phyloP scores from a whole-genome alignment of 2,113 vertebrate species.

The Cyprinodon tularosa region DNA sequence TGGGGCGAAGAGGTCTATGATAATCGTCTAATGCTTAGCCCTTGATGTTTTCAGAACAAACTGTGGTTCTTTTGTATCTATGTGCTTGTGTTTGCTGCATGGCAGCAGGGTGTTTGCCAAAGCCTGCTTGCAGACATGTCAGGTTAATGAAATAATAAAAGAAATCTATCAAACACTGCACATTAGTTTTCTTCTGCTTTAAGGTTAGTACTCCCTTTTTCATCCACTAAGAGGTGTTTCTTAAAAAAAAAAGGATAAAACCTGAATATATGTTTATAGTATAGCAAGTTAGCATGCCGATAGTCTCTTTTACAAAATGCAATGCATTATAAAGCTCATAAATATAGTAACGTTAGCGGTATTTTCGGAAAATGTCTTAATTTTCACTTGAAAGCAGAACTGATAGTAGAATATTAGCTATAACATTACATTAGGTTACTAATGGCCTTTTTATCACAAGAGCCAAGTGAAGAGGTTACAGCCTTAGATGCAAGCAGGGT shows the following conservation, averaged over 20 bases:
- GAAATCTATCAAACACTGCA: not conserved
- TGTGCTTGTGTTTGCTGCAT: conserved; percentile 31
- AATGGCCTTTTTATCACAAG: not conserved
- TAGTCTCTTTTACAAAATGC: not conserved
- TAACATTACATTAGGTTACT: no score
- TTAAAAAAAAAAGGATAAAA: not conserved
- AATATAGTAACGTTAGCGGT: no score
- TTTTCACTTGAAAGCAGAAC: not conserved
- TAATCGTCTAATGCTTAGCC: conserved; percentile 41
- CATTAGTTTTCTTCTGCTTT: conserved; percentile 4
- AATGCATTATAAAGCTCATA: not conserved
- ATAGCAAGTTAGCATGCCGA: not conserved
- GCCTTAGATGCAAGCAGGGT: not conserved
- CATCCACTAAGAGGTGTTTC: not conserved
- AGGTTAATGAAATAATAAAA: conserved; percentile 1
- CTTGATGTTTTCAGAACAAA: conserved; percentile 55
- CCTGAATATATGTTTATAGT: not conserved
- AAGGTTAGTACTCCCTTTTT: conserved; percentile 2
- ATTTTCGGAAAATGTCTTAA: not conserved
- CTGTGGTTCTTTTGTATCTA: conserved; percentile 40
- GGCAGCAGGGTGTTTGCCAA: conserved; percentile 30
- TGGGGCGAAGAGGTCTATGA: conserved; percentile 23
- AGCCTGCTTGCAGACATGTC: conserved; percentile 3
- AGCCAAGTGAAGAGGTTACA: not conserved
- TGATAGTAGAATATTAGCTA: no score